Evolutionary conservation across 1,140 invertebrate species (phyloP).

Genomic region (Diorhabda elongata): DNA sequence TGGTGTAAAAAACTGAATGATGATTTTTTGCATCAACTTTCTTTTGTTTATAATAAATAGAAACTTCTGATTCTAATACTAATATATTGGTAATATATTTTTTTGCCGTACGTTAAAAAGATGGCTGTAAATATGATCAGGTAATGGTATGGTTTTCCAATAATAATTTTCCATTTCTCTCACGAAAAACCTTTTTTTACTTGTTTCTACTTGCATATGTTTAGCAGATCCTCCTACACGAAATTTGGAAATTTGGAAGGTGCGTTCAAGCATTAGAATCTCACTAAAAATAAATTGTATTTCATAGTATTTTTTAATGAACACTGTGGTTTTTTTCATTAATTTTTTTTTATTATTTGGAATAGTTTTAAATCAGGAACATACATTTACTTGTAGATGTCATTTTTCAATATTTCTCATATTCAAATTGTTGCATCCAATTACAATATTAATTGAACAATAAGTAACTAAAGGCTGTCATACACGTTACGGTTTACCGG

Average conservation of each 20-base stretch:
- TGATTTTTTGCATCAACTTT: no score
- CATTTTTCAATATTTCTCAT: no score
- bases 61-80: conserved; percentile 32
- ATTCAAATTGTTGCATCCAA: no score
- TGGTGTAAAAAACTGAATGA: no score
- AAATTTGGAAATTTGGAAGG: conserved; percentile 36
- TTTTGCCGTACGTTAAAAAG: conserved; percentile 39
- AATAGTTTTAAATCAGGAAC: background rate
- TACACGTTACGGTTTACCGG: no score
- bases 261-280: conserved; percentile 37
- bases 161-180: conserved; percentile 26
- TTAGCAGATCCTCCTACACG: conserved; percentile 36
- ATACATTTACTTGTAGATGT: background rate
- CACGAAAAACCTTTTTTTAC: conserved; percentile 29
- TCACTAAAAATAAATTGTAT: conserved; percentile 26
- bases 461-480: no score
- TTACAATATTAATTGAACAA: no score
- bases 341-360: background rate
- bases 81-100: conserved; percentile 44
- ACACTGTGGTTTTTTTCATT: conserved; percentile 8
- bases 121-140: conserved; percentile 35
- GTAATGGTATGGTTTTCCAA: conserved; percentile 38
- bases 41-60: no score
- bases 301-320: conserved; percentile 19
- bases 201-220: conserved; percentile 39